These are phyloP conservation scores for Catharus ustulatus DNA, from an alignment of 2,797 vertebrate genomes.

Conservation along the genomic window DNA sequence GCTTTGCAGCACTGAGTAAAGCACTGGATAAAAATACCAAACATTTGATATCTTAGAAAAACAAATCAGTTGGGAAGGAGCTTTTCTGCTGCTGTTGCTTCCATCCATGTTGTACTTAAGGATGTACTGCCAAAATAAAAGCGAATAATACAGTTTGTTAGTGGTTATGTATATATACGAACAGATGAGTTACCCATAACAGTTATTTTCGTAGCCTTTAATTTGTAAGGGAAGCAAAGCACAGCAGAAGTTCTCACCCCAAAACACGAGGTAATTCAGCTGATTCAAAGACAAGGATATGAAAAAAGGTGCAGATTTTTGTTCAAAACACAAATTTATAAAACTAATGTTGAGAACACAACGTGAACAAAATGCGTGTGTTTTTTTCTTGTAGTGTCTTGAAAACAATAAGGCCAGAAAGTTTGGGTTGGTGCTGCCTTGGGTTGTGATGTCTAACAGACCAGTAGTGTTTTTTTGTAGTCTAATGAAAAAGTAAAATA, in stretches of 20 bases:
- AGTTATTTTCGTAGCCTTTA: not conserved
- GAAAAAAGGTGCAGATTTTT: not conserved
- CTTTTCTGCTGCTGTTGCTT: not conserved
- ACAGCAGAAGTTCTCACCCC: not conserved
- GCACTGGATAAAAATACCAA: not conserved
- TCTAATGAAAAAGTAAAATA: not conserved
- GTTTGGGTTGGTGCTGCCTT: not conserved
- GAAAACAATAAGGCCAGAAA: not conserved
- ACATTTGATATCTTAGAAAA: slow-evolving; percentile 45
- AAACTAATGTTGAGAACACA: not conserved
- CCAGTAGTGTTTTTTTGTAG: not conserved
- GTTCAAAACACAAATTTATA: not conserved
- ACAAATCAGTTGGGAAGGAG: slow-evolving; percentile 30
- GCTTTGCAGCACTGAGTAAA: not conserved
- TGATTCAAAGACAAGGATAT: not conserved
- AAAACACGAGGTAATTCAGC: not conserved
- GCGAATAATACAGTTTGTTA: not conserved
- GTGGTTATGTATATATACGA: not conserved
- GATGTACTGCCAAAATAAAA: not conserved
- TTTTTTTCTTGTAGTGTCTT: not conserved
- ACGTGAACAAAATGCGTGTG: accelerated
- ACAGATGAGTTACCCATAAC: not conserved
- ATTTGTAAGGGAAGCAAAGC: not conserved
- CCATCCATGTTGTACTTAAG: not conserved
- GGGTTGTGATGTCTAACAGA: not conserved